Base-by-base conservation (phyloP, 2,797 vertebrate species). In the Zonotrichia albicollis region DNA sequence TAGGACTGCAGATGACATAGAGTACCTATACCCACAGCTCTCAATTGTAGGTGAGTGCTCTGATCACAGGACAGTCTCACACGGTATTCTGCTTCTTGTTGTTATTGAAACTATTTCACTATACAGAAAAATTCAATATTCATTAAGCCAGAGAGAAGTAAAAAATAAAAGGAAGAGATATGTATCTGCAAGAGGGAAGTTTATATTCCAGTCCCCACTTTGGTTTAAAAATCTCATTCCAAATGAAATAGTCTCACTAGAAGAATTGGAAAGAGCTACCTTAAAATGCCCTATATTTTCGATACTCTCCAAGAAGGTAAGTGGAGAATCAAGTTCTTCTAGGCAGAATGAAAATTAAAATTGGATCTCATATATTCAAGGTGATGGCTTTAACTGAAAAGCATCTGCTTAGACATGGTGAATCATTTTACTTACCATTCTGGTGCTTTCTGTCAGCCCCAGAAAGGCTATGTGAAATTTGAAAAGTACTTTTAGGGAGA, bases 101-200 rank as follows among this genome's bases (percentile, higher is more conserved):
- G 4, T 53, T 80, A 40, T 19, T 92, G 64, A 86, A 85, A 74
- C 11, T 42, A 9, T 46, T 58, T 58, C 22, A 32, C 30, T 62
- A 58, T 11, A 34, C 5, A 81, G 26, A 51, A 66, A 36, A 30
- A 80, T 46, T 68, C 77, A 80, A 66, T 51, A 66, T 72, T 72
- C 14, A 62, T 78, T 62, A 78, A 81, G 2, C 5, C 45, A 87
- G 16, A 64, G 2, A 36, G 11, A 85, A 54, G 12, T 45, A 34
- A 27, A 43, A 53, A 40, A 61, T 46, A 27, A 45, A 51, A 16
- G 5, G 12, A 57, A 64, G 11, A 68, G 6, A 26, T 2, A 1
- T 20, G 2, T 50, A 48, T 70, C 36, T 73, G 12, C 0, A 0
- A 58, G 4, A 4, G 2, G 16, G 25, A 53, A 60, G 6, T 6